Evolutionary conservation across 2,797 vertebrate genomes (phyloP).

Genomic region (Tokudaia tokunoshimensis): DNA sequence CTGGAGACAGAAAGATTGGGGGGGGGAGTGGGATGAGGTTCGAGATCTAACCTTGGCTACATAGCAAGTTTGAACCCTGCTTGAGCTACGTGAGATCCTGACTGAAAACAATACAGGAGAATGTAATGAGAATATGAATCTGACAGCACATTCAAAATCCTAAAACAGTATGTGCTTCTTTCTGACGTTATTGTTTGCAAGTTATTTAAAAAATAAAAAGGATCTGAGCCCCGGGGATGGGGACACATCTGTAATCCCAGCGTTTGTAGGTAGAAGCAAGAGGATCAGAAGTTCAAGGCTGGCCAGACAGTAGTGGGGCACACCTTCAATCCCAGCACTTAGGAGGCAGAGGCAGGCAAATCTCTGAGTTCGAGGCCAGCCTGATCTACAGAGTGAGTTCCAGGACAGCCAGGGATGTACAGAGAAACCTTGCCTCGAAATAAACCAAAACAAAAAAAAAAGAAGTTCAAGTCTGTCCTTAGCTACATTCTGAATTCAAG

Average conservation of each 20-base stretch:
- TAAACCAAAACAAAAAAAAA: too few relatives aligned
- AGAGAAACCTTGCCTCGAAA: too few relatives aligned
- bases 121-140: slow-evolving; percentile 1
- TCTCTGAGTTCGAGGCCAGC: too few relatives aligned
- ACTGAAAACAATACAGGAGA: background rate
- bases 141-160: background rate
- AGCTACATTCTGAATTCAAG: background rate
- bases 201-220: slow-evolving; percentile 15
- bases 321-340: background rate
- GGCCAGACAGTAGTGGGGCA: too few relatives aligned
- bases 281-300: background rate
- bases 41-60: background rate
- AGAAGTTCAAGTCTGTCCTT: background rate
- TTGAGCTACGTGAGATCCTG: background rate
- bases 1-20: background rate
- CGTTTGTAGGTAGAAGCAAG: background rate
- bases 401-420: too few relatives aligned
- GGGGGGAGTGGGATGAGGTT: background rate
- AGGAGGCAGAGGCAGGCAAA: too few relatives aligned
- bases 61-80: background rate
- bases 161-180: background rate
- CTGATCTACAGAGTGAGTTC: too few relatives aligned
- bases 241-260: background rate
- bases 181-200: background rate
- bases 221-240: too few relatives aligned